Percentiles rank a stretch among this genome's conserved stretches.
phyloP scores from a whole-genome alignment of 1,140 invertebrate genomes.

The Drosophila asahinai region DNA sequence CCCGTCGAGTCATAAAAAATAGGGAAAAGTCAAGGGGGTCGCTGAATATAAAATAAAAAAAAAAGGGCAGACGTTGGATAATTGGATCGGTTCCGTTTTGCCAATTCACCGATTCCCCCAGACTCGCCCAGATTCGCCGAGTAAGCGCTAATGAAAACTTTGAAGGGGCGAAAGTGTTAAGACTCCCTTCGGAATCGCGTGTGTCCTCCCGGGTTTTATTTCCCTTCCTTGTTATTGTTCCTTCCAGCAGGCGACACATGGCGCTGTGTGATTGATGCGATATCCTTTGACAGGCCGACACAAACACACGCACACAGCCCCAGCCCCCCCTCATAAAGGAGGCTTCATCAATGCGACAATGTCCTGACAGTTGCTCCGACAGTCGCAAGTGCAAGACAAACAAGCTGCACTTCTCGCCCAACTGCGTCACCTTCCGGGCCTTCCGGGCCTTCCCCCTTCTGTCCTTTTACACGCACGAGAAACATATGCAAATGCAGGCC shows the following conservation, averaged over 20 bases:
- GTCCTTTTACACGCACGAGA: conserved; percentile 8
- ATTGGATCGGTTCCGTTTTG: conserved; percentile 37
- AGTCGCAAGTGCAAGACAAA: conserved; percentile 64
- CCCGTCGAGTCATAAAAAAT: conserved; percentile 31
- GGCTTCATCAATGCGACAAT: conserved; percentile 68
- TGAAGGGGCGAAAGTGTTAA: conserved; percentile 18
- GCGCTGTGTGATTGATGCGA: conserved; percentile 60
- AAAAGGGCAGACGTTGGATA: conserved; percentile 7
- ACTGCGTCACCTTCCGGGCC: conserved; percentile 20
- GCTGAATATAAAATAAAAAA: background rate
- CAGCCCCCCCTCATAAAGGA: background rate
- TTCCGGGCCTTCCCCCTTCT: background rate
- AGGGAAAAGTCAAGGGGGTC: background rate
- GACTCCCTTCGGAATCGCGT: background rate
- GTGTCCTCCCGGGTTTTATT: background rate
- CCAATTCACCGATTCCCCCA: conserved; percentile 21
- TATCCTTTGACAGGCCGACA: conserved; percentile 41
- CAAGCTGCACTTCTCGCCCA: conserved; percentile 53
- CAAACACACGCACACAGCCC: background rate
- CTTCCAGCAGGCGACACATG: conserved; percentile 36
- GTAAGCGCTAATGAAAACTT: conserved; percentile 43
- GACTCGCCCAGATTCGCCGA: conserved; percentile 20
- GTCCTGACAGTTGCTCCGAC: conserved; percentile 46
- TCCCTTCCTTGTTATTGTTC: conserved; percentile 22
- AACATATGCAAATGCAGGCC: conserved; percentile 39